Conservation (phyloP, 1,140 invertebrate species). For the Drosophila sucinea region DNA sequence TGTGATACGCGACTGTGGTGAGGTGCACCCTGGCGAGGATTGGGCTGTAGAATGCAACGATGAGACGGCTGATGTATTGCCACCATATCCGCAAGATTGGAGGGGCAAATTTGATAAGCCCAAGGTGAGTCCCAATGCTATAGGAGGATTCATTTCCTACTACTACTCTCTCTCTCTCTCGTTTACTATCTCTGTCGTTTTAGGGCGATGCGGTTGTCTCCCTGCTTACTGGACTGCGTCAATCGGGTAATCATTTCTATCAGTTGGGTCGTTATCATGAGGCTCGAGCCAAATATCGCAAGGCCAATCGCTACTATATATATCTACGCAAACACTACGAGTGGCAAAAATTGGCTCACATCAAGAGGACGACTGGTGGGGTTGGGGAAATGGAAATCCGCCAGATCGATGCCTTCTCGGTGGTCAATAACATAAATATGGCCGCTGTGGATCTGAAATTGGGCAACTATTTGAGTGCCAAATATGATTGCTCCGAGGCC, state of each 20-base stretch:
- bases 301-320: conserved; percentile 88
- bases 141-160: background rate
- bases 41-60: conserved; percentile 89
- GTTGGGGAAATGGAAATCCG: conserved; percentile 45
- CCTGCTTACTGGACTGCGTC: conserved; percentile 85
- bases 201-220: conserved; percentile 50
- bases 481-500: conserved; percentile 87
- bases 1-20: conserved; percentile 89
- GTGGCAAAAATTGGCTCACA: conserved; percentile 56
- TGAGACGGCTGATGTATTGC: conserved; percentile 87
- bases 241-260: conserved; percentile 89
- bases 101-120: conserved; percentile 82
- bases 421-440: conserved; percentile 86
- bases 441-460: conserved; percentile 88
- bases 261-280: conserved; percentile 85
- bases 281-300: conserved; percentile 89
- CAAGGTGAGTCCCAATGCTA: conserved; percentile 66
- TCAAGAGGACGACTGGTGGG: conserved; percentile 12
- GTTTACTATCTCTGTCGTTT: background rate
- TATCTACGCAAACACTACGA: conserved; percentile 83
- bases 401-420: conserved; percentile 64
- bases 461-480: conserved; percentile 85
- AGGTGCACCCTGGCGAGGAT: conserved; percentile 85
- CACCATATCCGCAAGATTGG: conserved; percentile 91
- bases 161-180: background rate